phyloP scores from a whole-genome alignment of 2,797 vertebrate species.

The Pelochelys cantorii region DNA sequence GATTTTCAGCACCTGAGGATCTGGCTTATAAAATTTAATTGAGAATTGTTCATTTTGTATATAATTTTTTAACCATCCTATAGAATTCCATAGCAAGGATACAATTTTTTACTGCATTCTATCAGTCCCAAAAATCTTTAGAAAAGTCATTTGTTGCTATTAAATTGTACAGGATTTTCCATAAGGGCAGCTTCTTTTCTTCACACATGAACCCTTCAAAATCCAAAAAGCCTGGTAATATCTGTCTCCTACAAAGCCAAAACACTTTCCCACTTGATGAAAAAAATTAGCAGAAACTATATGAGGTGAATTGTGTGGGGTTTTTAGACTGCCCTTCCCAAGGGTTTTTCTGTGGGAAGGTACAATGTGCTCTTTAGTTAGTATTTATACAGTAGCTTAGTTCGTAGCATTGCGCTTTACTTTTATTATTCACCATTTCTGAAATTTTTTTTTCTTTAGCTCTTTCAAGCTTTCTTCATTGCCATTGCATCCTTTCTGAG shows the following conservation, averaged over 20 bases:
- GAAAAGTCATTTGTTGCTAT: conserved; percentile 53
- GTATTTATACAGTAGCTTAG: neutral
- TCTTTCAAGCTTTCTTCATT: conserved; percentile 13
- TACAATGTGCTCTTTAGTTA: neutral
- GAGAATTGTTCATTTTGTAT: neutral
- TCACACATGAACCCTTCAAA: neutral
- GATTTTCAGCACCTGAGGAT: conserved; percentile 10
- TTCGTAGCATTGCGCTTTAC: neutral
- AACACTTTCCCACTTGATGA: neutral
- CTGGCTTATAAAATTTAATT: conserved; percentile 3
- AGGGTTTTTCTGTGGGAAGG: neutral
- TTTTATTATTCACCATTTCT: neutral
- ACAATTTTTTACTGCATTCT: conserved; percentile 25
- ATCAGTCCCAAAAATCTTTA: conserved; percentile 29
- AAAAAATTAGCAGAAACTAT: conserved; percentile 29
- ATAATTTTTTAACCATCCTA: neutral
- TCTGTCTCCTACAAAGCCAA: conserved; percentile 29
- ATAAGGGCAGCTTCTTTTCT: conserved; percentile 40
- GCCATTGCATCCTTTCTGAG: neutral
- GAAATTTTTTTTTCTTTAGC: neutral
- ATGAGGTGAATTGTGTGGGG: neutral
- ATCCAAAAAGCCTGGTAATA: neutral
- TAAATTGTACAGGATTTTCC: conserved; percentile 39
- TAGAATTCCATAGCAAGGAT: neutral
- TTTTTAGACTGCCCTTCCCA: neutral